These are phyloP conservation scores for Amblyopsis rosae DNA, from an alignment of 2,113 vertebrate species.

Conservation along the genomic window DNA sequence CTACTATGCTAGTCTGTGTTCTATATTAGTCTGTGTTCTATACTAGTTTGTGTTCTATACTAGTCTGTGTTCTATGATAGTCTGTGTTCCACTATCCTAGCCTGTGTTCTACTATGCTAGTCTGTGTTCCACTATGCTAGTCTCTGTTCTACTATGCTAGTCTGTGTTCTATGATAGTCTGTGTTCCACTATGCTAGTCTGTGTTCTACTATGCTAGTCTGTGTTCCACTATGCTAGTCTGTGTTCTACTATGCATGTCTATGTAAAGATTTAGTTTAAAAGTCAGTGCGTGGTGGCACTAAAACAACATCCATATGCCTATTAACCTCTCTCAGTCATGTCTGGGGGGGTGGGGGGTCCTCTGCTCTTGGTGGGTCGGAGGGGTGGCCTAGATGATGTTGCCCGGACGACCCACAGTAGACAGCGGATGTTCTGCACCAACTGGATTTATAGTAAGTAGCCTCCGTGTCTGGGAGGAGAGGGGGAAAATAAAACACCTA, in stretches of 20 bases:
- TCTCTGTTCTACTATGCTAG: too few species aligned
- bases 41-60: too few species aligned
- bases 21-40: too few species aligned
- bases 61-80: too few species aligned
- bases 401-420: slow-evolving; percentile 3
- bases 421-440: background rate
- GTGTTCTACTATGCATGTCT: background rate
- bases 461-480: too few species aligned
- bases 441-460: too few species aligned
- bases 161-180: too few species aligned
- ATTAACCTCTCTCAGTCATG: slow-evolving; percentile 9
- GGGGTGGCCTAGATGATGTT: background rate
- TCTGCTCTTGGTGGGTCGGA: background rate
- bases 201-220: background rate
- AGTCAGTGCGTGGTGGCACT: background rate
- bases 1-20: too few species aligned
- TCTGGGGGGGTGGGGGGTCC: slow-evolving; percentile 1
- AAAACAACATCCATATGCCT: background rate
- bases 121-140: background rate
- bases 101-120: background rate
- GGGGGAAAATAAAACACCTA: too few species aligned
- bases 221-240: background rate
- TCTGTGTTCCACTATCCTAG: too few species aligned
- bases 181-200: too few species aligned
- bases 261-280: background rate